These are phyloP conservation scores for Diabrotica balteata DNA, from an alignment of 2,888 invertebrate species.

Conservation along the genomic window DNA sequence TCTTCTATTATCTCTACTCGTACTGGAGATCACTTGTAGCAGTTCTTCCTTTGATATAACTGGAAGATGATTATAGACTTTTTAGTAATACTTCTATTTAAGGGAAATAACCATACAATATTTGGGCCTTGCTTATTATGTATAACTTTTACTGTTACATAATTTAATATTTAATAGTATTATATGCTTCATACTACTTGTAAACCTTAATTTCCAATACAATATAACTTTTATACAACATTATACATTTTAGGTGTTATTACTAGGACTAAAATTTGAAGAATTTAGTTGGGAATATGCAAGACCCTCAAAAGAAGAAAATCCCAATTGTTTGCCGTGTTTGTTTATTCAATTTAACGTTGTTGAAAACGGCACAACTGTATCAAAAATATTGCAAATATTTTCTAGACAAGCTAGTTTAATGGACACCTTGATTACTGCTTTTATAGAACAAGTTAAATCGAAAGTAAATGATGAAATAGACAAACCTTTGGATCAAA, in stretches of 20 bases:
- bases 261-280: conserved; percentile 85
- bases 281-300: conserved; percentile 94
- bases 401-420: conserved; percentile 71
- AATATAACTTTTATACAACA: no score
- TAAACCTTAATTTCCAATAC: no score
- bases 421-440: conserved; percentile 86
- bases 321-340: conserved; percentile 87
- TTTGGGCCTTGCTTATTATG: no score
- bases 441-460: conserved; percentile 81
- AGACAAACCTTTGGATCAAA: conserved; percentile 55
- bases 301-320: conserved; percentile 83
- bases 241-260: conserved; percentile 70
- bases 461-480: conserved; percentile 59
- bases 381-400: conserved; percentile 81
- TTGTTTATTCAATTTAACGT: conserved; percentile 90
- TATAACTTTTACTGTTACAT: no score
- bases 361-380: conserved; percentile 76
- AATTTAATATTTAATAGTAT: no score
- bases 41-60: no score
- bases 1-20: no score
- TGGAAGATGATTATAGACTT: no score
- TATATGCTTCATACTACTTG: no score
- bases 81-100: no score
- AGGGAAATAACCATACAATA: no score
- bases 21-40: no score